A percentile compares a stretch with the other conserved stretches of the same genome.
Conservation (phyloP, 1,140 invertebrate species). For the Calosoma granatense region DNA sequence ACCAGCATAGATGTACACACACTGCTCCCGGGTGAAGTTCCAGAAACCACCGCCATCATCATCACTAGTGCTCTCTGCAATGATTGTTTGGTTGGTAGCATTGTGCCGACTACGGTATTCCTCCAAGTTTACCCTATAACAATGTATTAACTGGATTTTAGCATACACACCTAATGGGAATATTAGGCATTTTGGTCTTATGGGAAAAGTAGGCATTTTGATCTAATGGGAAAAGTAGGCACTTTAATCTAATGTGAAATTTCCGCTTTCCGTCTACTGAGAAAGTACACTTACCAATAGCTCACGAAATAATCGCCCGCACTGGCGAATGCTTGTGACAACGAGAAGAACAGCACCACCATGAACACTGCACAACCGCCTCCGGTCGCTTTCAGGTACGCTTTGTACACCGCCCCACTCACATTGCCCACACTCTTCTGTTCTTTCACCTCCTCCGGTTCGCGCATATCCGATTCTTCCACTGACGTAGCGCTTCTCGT, state of each 20-base stretch:
- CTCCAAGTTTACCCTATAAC: conserved; percentile 2
- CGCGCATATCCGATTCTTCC: conserved; percentile 16
- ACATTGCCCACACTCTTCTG: conserved; percentile 40
- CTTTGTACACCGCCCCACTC: conserved; percentile 46
- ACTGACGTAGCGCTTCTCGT: conserved; percentile 31
- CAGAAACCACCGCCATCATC: neutral
- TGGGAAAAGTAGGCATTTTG: too few relatives aligned
- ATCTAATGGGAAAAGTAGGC: too few relatives aligned
- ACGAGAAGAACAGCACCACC: conserved; percentile 45
- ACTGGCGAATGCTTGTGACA: conserved; percentile 57
- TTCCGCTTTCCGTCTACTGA: too few relatives aligned
- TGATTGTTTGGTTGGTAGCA: neutral
- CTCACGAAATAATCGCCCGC: conserved; percentile 68
- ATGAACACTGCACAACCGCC: conserved; percentile 44
- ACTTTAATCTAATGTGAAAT: too few relatives aligned
- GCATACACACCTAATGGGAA: too few relatives aligned
- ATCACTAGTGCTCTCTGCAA: neutral
- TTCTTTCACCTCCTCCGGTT: conserved; percentile 23
- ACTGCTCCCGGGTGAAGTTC: conserved; percentile 13
- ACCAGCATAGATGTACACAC: conserved; percentile 34
- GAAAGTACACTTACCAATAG: conserved; percentile 49
- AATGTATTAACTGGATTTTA: neutral
- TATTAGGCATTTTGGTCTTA: too few relatives aligned
- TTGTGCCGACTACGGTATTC: conserved; percentile 2
- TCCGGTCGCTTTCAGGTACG: conserved; percentile 58